A percentile compares a stretch with the other conserved stretches of the same genome.
Evolutionary conservation across 2,113 vertebrate species (phyloP).

Genomic region (Dipodomys merriami): DNA sequence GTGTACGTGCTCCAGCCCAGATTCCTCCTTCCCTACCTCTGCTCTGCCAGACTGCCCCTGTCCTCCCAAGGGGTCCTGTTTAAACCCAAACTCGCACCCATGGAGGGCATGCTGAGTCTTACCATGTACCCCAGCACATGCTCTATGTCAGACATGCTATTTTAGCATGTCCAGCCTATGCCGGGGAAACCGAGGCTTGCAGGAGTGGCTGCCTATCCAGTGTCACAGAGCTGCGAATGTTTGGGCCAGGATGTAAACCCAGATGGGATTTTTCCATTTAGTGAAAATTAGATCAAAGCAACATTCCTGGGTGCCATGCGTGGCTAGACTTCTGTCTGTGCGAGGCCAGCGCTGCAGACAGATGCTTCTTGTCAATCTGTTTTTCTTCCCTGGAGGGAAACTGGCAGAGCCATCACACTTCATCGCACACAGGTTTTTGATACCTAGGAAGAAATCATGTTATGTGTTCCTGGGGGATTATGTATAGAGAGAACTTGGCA

Average conservation of each 20-base stretch:
- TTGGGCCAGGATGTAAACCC: not conserved
- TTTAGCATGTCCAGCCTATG: not conserved
- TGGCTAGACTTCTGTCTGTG: not conserved
- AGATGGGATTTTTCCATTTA: not conserved
- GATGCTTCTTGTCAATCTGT: not conserved
- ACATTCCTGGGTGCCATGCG: not conserved
- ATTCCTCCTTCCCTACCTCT: not conserved
- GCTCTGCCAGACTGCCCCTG: not conserved
- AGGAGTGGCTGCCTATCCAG: not conserved
- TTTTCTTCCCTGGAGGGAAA: not conserved
- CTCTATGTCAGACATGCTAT: not conserved
- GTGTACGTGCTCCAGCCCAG: not conserved
- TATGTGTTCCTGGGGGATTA: not conserved
- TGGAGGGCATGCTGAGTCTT: not conserved
- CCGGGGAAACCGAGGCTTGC: not conserved
- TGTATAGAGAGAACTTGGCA: not conserved
- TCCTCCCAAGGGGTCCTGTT: not conserved
- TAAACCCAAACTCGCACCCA: not conserved
- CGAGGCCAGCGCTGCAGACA: not conserved
- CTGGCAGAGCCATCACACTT: not conserved
- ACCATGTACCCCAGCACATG: not conserved
- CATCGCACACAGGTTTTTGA: not conserved
- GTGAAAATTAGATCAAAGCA: not conserved
- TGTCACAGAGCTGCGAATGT: not conserved
- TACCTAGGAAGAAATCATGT: not conserved